These are phyloP conservation scores for Carapus acus DNA, from an alignment of 2,797 vertebrate genomes.

Conservation along the genomic window DNA sequence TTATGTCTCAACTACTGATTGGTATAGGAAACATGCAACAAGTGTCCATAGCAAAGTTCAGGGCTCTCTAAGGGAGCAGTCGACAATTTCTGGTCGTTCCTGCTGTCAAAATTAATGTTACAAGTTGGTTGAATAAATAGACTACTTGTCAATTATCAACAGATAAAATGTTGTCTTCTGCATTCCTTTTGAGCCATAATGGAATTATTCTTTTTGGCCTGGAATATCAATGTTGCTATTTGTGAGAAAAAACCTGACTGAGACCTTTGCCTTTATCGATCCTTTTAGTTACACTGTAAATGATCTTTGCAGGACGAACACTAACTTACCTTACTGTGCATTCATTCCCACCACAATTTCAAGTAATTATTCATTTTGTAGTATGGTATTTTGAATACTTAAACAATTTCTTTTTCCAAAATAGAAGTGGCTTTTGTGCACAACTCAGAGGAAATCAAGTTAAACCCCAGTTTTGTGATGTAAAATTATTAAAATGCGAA, in stretches of 20 bases:
- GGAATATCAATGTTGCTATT: constrained; percentile 14
- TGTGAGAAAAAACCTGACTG: constrained; percentile 21
- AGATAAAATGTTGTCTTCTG: constrained; percentile 24
- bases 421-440: constrained; percentile 16
- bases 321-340: constrained; percentile 23
- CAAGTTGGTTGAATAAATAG: constrained; percentile 39
- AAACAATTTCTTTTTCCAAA: constrained; percentile 32
- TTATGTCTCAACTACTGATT: constrained; percentile 11
- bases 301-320: constrained; percentile 25
- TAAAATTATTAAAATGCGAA: constrained; percentile 57
- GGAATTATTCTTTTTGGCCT: constrained; percentile 8
- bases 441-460: constrained; percentile 19
- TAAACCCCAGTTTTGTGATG: constrained; percentile 58
- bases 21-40: constrained; percentile 4
- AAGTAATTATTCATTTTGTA: constrained; percentile 20
- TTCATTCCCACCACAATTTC: constrained; percentile 21
- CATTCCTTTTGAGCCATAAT: constrained; percentile 21
- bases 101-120: constrained; percentile 31
- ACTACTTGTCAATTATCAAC: constrained; percentile 30
- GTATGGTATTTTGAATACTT: constrained; percentile 19
- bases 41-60: constrained; percentile 34
- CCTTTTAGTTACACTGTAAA: constrained; percentile 23
- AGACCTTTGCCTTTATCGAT: constrained; percentile 19
- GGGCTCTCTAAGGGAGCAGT: constrained; percentile 30
- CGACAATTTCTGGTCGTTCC: constrained; percentile 42